Evolutionary conservation across 1,140 invertebrate species (phyloP).

Genomic region (Ylistrum balloti): DNA sequence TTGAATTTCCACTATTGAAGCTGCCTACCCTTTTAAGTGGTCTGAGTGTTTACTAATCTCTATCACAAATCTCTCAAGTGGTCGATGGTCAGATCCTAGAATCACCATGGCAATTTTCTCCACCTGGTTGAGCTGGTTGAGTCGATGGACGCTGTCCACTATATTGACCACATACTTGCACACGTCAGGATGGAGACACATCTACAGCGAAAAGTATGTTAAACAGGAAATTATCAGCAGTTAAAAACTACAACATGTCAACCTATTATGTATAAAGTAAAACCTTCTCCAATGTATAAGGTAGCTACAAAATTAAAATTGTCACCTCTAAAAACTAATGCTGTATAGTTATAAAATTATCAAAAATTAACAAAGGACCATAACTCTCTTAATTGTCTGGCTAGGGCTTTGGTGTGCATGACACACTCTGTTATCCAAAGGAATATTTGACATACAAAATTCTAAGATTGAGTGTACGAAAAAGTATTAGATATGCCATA

Average conservation of each 20-base stretch:
- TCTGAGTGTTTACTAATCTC: slow-evolving; percentile 65
- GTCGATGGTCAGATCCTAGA: slow-evolving; percentile 59
- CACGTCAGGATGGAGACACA: slow-evolving; percentile 78
- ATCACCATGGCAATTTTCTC: slow-evolving; percentile 74
- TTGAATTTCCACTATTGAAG: no score
- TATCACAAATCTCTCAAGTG: slow-evolving; percentile 77
- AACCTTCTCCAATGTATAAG: no score
- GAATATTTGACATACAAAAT: no score
- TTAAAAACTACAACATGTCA: no score
- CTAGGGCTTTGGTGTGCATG: no score
- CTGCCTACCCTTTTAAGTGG: slow-evolving; percentile 47
- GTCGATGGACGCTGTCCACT: slow-evolving; percentile 65
- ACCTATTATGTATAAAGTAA: no score
- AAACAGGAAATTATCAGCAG: neutral
- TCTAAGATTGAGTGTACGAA: no score
- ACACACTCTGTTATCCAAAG: no score
- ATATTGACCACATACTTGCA: slow-evolving; percentile 70
- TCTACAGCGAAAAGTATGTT: slow-evolving; percentile 63
- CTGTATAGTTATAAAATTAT: no score
- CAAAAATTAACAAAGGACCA: no score
- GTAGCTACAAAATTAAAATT: neutral
- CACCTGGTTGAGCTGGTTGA: slow-evolving; percentile 64
- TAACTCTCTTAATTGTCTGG: no score
- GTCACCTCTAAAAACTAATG: neutral
- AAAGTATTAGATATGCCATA: no score